Conservation (phyloP, 1,140 invertebrate species). For the Saccostrea echinata region DNA sequence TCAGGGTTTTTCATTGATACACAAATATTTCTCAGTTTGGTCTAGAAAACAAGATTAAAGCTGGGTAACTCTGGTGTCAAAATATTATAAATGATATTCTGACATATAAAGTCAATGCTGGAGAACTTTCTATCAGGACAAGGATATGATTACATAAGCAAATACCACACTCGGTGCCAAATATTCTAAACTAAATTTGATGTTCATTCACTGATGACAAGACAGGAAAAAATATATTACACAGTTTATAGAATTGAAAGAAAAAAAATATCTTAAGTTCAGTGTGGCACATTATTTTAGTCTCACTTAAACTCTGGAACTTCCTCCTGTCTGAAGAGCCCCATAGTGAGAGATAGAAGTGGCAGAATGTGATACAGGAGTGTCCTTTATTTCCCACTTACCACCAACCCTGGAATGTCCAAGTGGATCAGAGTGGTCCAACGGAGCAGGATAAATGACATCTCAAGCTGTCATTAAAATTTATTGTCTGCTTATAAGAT, state of each 20-base stretch:
- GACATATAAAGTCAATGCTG: neutral
- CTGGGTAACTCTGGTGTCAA: conserved; percentile 32
- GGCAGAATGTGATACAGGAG: neutral
- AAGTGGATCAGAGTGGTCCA: neutral
- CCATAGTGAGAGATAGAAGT: neutral
- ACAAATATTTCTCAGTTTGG: conserved; percentile 20
- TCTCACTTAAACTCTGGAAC: neutral
- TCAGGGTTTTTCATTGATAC: conserved; percentile 31
- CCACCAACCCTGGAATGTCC: neutral
- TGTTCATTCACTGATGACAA: neutral
- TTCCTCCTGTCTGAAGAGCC: conserved; percentile 13
- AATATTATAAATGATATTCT: conserved; percentile 32
- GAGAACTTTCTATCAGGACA: neutral
- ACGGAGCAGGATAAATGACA: neutral
- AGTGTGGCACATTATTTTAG: neutral
- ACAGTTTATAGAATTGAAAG: neutral
- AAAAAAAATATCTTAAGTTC: too few relatives aligned
- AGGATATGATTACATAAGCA: conserved; percentile 13
- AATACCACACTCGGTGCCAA: neutral
- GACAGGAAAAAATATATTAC: neutral
- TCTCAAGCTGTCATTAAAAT: neutral
- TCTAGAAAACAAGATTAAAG: neutral
- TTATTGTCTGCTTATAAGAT: neutral
- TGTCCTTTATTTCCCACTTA: neutral
- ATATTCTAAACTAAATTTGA: neutral